Conservation (phyloP, 2,888 invertebrate genomes). For the Eristalinus aeneus region DNA sequence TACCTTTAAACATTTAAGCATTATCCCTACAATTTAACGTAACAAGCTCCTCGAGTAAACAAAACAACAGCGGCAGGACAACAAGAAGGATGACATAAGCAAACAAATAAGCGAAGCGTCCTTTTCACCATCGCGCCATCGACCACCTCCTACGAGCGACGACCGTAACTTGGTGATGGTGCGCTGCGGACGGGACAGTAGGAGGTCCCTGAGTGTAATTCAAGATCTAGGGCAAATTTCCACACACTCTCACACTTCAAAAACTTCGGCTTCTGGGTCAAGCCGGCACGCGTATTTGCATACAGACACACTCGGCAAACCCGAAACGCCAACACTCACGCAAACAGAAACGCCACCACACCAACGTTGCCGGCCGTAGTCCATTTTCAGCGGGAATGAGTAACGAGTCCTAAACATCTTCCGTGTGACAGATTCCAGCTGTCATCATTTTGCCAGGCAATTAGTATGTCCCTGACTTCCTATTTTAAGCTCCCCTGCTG, state of each 20-base stretch:
- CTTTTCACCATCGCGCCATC: too few species aligned
- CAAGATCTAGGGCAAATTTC: constrained; percentile 57
- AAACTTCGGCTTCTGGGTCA: constrained; percentile 41
- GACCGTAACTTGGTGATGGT: not conserved
- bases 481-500: constrained; percentile 52
- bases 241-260: constrained; percentile 1
- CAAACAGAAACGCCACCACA: not conserved
- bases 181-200: not conserved
- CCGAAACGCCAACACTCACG: constrained; percentile 1
- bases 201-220: constrained; percentile 49
- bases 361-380: not conserved
- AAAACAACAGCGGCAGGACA: constrained; percentile 58
- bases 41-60: constrained; percentile 64
- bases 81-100: constrained; percentile 61
- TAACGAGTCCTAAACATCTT: constrained; percentile 62
- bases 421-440: constrained; percentile 66
- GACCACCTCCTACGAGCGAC: too few species aligned
- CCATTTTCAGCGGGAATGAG: constrained; percentile 45
- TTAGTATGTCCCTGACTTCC: constrained; percentile 70
- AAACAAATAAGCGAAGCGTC: constrained; percentile 51
- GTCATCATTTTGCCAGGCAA: constrained; percentile 66
- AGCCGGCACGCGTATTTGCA: constrained; percentile 61
- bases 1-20: constrained; percentile 66
- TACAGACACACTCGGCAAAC: constrained; percentile 3
- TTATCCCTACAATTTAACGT: constrained; percentile 68